Evolutionary conservation across 2,113 vertebrate genomes (phyloP).

Genomic region (Eupsittula cactorum): DNA sequence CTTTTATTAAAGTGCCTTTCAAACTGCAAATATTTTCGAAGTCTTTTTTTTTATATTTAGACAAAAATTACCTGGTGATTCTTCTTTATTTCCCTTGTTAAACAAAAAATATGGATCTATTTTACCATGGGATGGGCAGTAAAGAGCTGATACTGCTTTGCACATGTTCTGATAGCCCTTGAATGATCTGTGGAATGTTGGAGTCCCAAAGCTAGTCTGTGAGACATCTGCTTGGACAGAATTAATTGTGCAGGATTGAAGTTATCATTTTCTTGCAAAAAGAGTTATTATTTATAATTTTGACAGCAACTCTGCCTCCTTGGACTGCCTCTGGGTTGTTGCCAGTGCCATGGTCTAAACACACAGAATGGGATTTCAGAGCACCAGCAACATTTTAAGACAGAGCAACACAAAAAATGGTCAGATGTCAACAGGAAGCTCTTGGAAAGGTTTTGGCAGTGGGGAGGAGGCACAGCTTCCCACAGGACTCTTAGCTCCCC

Average conservation of each 20-base stretch:
- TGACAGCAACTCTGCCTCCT: neutral
- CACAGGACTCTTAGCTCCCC: neutral
- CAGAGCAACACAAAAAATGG: neutral
- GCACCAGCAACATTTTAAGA: neutral
- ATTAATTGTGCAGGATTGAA: neutral
- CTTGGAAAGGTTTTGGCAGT: neutral
- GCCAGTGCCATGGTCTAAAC: neutral
- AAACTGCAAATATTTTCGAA: neutral
- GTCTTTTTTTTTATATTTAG: neutral
- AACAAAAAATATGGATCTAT: neutral
- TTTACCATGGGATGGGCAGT: neutral
- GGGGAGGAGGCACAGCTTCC: neutral
- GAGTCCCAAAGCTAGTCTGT: neutral
- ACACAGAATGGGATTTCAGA: fast-evolving
- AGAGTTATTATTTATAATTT: neutral
- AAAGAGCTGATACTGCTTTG: neutral
- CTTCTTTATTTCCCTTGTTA: neutral
- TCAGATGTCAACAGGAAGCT: neutral
- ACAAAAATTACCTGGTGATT: neutral
- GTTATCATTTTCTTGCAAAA: neutral
- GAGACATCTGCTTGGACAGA: neutral
- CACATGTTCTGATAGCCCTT: neutral
- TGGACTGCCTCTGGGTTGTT: neutral
- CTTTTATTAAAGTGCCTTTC: neutral
- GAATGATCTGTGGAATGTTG: neutral